Base-by-base conservation (phyloP, 2,888 invertebrate genomes). In the Luffia ferchaultella region DNA sequence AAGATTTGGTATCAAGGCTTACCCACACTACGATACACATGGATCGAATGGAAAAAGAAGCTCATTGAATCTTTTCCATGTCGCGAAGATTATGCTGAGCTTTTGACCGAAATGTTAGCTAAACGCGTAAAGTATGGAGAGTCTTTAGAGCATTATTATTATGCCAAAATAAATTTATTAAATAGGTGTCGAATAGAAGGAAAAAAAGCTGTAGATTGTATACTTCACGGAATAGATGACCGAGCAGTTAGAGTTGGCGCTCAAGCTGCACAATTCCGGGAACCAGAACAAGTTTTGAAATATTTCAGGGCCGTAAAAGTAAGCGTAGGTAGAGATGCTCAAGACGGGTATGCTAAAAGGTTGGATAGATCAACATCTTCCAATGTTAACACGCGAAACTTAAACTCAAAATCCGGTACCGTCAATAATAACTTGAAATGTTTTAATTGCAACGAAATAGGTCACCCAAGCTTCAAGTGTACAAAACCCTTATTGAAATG, bases 101-200 rank as follows among this genome's bases (percentile, higher is more conserved):
- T 51, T 9, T 20, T 51, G 16, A 48, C 20, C 0, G 48, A 51
- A 42, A 51, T 51, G 51, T 16, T 44, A 15, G 18, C 48, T 16
- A 51, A 49, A 40, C 12, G 40, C 2, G 49, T 42, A 20, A 20
- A 18, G 7, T 49, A 20, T 20, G 49, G 49, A 9, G 49, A 59
- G 16, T 54, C 57, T 1, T 43, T 58, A 43, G 57, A 58, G 45
- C 48, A 41, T 7, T 59, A 57, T 51, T 58, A 55, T 19, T 57
- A 54, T 42, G 53, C 52, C 1, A 59, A 60, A 50, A 51, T 58
- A 30, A 58, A 55, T 19, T 20, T 60, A 1, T n/a, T 58, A 16
- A 59, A 57, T 41, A 42, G 59, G 5, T 58, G 60, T 48, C 42
- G 42, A 2, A 58, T 58, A 7, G 42, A 46, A 0, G 55, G 53